Conservation (phyloP, 2,113 vertebrate species). For the Nannospalax galili region DNA sequence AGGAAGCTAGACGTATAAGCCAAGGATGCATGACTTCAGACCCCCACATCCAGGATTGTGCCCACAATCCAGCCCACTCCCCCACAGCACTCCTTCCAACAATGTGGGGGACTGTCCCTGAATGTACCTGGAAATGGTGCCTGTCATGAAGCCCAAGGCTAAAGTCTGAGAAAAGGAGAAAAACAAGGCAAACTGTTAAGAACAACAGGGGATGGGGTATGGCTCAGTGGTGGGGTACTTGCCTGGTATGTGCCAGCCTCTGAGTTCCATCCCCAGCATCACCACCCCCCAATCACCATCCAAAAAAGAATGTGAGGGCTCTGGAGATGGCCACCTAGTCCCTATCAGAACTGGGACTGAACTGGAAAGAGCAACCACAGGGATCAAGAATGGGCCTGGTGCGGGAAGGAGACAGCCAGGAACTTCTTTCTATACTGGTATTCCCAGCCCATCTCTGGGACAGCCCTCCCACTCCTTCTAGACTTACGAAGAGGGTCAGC, state of each 20-base stretch:
- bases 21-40: neutral
- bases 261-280: neutral
- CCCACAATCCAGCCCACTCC: neutral
- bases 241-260: neutral
- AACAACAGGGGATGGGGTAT: neutral
- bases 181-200: constrained; percentile 13
- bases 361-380: neutral
- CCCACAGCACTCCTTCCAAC: neutral
- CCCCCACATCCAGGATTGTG: neutral
- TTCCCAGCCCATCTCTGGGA: neutral
- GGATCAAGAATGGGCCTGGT: neutral
- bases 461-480: neutral
- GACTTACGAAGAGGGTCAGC: constrained; percentile 94
- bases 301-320: neutral
- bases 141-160: constrained; percentile 94
- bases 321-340: accelerated
- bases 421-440: neutral
- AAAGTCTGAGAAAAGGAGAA: constrained; percentile 88
- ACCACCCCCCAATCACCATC: neutral
- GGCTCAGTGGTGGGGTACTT: neutral
- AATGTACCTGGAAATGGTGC: constrained; percentile 93
- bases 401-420: neutral
- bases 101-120: neutral
- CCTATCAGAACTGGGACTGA: neutral
- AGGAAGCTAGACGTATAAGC: neutral